A percentile compares a stretch with the other conserved stretches of the same genome.
phyloP scores from a whole-genome alignment of 2,888 invertebrate species.

The Laspeyria flexula region DNA sequence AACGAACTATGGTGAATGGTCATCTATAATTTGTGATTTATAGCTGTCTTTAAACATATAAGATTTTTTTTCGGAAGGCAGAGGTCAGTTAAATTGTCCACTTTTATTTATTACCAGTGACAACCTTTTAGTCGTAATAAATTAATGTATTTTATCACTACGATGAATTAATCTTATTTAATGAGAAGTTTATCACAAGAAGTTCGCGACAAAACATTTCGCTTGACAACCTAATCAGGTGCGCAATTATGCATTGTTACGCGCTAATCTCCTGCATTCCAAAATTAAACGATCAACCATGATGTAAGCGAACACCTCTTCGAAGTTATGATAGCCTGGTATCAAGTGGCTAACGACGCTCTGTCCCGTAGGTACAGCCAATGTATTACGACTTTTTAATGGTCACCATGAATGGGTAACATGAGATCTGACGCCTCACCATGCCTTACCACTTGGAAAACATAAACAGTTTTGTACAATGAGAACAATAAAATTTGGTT shows the following conservation, averaged over 20 bases:
- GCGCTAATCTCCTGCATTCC: conserved; percentile 56
- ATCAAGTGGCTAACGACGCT: conserved; percentile 81
- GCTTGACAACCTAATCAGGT: conserved; percentile 36
- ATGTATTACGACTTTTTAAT: conserved; percentile 80
- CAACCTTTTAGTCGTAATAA: neutral
- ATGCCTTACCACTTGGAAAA: conserved; percentile 59
- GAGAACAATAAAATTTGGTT: conserved; percentile 75
- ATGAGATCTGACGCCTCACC: conserved; percentile 69
- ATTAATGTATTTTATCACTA: no score
- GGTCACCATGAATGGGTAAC: conserved; percentile 82
- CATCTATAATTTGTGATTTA: conserved; percentile 2
- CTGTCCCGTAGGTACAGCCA: conserved; percentile 79
- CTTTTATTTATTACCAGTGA: neutral
- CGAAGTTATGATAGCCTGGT: conserved; percentile 74
- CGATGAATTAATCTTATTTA: no score
- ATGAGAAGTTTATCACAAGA: no score
- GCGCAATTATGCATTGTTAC: conserved; percentile 46
- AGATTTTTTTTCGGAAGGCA: neutral
- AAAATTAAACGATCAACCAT: conserved; percentile 59
- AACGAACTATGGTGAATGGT: conserved; percentile 10
- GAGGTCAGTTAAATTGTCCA: neutral
- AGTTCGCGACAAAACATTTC: conserved; percentile 24
- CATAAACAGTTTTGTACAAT: conserved; percentile 75
- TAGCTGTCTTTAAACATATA: conserved; percentile 2
- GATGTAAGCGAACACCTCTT: conserved; percentile 47